Evolutionary conservation across 2,797 vertebrate species (phyloP).

Genomic region (Sorex maritimensis): DNA sequence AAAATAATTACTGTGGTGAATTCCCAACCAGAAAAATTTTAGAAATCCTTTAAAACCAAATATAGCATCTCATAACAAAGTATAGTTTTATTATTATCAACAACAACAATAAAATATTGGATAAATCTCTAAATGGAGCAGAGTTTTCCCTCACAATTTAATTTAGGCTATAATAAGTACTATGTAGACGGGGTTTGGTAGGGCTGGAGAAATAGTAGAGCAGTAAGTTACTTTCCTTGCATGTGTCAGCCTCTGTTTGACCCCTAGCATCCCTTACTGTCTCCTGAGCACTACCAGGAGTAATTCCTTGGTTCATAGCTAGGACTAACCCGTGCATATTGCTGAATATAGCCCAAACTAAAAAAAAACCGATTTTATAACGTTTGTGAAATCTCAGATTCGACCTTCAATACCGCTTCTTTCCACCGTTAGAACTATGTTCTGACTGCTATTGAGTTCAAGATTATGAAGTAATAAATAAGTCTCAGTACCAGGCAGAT

Average conservation of each 20-base stretch:
- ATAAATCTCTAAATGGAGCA: neutral
- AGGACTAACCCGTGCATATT: neutral
- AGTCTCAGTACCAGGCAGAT: conserved; percentile 85
- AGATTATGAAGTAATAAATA: conserved; percentile 88
- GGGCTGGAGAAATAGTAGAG: too few relatives aligned
- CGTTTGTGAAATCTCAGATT: conserved; percentile 82
- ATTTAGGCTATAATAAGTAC: neutral
- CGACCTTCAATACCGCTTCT: conserved; percentile 83
- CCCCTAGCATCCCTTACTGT: too few relatives aligned
- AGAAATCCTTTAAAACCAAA: conserved; percentile 8
- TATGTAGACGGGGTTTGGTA: neutral
- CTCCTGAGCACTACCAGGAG: too few relatives aligned
- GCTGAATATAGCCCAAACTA: neutral
- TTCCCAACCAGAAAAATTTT: neutral
- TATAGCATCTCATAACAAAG: neutral
- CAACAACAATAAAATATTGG: conserved; percentile 16
- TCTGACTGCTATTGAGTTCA: conserved; percentile 84
- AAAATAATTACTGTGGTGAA: neutral
- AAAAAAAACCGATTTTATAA: conserved; percentile 78
- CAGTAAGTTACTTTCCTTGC: too few relatives aligned
- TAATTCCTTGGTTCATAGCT: too few relatives aligned
- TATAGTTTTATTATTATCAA: conserved; percentile 17
- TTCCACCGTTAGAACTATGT: conserved; percentile 81
- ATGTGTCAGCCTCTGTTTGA: too few relatives aligned
- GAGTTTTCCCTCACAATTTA: conserved; percentile 31